Base-by-base conservation (phyloP, 2,888 invertebrate genomes). In the Troides aeacus region DNA sequence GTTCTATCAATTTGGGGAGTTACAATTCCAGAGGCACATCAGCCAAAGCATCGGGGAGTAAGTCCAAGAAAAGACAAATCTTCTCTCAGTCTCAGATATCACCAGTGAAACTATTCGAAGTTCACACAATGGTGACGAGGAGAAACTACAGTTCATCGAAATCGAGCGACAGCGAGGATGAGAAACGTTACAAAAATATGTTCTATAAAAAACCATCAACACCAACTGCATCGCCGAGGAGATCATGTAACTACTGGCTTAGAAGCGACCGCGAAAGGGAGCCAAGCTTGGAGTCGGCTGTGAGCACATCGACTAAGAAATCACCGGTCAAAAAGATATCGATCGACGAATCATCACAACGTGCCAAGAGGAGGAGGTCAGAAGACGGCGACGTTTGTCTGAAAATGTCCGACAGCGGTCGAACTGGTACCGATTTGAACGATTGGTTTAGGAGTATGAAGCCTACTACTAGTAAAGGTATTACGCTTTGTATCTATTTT, bases 381-480 rank as follows among this genome's bases (percentile, higher is more conserved):
- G 74, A 36, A 39, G 64, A 53, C 36, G 61, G 77, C 17, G 53
- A 73, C 1, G 73, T 74, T 63, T 68, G 64, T 46, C 73, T 64
- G 23, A 65, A 62, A 4, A n/a, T 71, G 10, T 73, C 78, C n/a
- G 76, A 71, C 1, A 81, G 82, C 61, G 78, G 71, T 1, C 73
- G 75, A 0, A 85, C 82, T 12, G 61, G 74, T 0, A 81, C 82
- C 0, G 85, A 80, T 61, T 81, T 89, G 4, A 75, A 81, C 10
- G 82, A 86, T 8, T 89, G 89, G 89, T 78, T 88, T 8, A 79
- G 70, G 58, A 81, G 74, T 61, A 82, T 78, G 21, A 78, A 74
- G 1, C 76, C 79, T 0, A 46, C 72, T 0, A 68, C 61, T 2
- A 76, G 72, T 56, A 76, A 72, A 77, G 80, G 85, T 86, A 62